phyloP scores from a whole-genome alignment of 2,888 invertebrate genomes.

The Lumbricus terrestris region DNA sequence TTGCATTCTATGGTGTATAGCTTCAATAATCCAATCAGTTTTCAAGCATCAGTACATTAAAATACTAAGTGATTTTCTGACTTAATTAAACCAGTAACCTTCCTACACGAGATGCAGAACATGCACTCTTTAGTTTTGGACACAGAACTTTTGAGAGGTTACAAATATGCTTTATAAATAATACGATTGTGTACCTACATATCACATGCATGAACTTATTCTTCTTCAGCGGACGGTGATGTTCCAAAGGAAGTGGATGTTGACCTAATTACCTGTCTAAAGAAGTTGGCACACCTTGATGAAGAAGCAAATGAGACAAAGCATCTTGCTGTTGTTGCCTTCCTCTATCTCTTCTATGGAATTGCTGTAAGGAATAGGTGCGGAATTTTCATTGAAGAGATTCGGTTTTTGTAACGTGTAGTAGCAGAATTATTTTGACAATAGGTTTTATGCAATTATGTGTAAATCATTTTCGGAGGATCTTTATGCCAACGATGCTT shows the following conservation, averaged over 20 bases:
- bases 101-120: background rate
- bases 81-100: background rate
- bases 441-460: background rate
- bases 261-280: constrained; percentile 12
- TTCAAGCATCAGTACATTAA: background rate
- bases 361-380: constrained; percentile 55
- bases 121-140: background rate
- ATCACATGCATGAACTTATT: background rate
- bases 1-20: background rate
- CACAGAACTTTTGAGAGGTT: background rate
- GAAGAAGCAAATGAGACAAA: constrained; percentile 49
- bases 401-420: background rate
- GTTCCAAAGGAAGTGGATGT: background rate
- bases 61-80: background rate
- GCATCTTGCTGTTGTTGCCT: constrained; percentile 57
- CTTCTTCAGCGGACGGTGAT: background rate
- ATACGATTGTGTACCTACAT: background rate
- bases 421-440: background rate
- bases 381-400: constrained; percentile 28
- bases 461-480: too few relatives aligned
- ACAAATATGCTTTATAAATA: background rate
- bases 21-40: background rate
- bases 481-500: too few relatives aligned
- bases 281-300: constrained; percentile 7
- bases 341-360: constrained; percentile 59